These are phyloP conservation scores for Caenorhabditis sinica DNA, from an alignment of 2,888 invertebrate genomes.

Conservation along the genomic window DNA sequence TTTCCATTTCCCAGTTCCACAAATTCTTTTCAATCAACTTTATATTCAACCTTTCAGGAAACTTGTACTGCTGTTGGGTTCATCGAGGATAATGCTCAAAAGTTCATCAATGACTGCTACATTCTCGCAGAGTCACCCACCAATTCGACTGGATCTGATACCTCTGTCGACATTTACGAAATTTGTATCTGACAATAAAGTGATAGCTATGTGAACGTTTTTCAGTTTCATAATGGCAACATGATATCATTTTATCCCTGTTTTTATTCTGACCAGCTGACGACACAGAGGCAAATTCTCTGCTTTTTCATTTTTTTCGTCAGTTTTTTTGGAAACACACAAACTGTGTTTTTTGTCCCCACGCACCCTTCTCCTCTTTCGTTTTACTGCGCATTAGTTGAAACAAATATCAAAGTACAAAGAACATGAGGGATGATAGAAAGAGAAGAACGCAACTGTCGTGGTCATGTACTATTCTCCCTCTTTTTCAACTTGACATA, in stretches of 20 bases:
- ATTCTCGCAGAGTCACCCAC: constrained; percentile 47
- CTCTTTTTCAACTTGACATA: neutral
- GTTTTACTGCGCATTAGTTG: constrained; percentile 17
- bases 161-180: constrained; percentile 46
- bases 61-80: constrained; percentile 50
- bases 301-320: no score
- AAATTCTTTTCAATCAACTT: neutral
- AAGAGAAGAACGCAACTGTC: constrained; percentile 22
- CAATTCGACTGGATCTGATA: constrained; percentile 24
- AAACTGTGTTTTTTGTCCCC: constrained; percentile 5
- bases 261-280: no score
- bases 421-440: constrained; percentile 24
- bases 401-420: constrained; percentile 51
- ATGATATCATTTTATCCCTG: constrained; percentile 10
- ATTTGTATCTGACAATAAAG: constrained; percentile 57
- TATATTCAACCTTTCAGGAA: constrained; percentile 32
- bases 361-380: neutral
- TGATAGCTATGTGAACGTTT: neutral
- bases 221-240: neutral
- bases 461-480: constrained; percentile 5
- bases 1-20: neutral
- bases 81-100: constrained; percentile 36
- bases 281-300: no score
- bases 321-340: no score
- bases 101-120: constrained; percentile 45